A percentile compares a stretch with the other conserved stretches of the same genome.
phyloP scores from a whole-genome alignment of 2,797 vertebrate species.

The Schizopygopsis pylzovi region DNA sequence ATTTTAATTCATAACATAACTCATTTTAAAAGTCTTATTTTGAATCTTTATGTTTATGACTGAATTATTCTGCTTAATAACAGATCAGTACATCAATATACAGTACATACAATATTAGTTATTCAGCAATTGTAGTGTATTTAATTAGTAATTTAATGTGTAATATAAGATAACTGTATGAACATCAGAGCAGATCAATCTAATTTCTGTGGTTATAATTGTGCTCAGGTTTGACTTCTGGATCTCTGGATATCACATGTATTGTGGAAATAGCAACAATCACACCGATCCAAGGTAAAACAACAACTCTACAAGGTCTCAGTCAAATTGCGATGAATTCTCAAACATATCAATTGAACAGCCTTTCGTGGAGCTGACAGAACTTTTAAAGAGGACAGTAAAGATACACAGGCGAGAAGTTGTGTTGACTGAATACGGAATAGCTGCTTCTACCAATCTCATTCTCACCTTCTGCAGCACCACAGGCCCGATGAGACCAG shows the following conservation, averaged over 20 bases:
- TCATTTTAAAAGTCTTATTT: neutral
- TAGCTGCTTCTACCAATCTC: constrained; percentile 67
- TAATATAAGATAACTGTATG: neutral
- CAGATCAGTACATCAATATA: neutral
- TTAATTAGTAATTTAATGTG: neutral
- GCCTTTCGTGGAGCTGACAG: constrained; percentile 64
- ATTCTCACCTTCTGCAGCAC: constrained; percentile 59
- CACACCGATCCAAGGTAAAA: constrained; percentile 7
- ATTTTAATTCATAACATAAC: neutral
- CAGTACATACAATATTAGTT: neutral
- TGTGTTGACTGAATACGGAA: constrained; percentile 67
- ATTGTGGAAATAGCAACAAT: constrained; percentile 2
- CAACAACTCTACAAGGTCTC: constrained; percentile 14
- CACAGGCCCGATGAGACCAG: constrained; percentile 68
- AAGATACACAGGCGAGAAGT: constrained; percentile 63
- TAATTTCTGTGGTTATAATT: neutral
- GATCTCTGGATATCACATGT: neutral
- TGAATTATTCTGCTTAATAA: neutral
- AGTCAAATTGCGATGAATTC: constrained; percentile 41
- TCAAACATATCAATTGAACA: constrained; percentile 71
- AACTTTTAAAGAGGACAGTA: constrained; percentile 68
- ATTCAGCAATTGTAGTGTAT: neutral
- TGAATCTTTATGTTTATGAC: neutral
- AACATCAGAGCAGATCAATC: neutral
- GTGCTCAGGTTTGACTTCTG: neutral